Evolutionary conservation across 2,113 vertebrate species (phyloP), one percentile per base, ranked within the genome.

Genomic region (Paradisaea rubra): DNA sequence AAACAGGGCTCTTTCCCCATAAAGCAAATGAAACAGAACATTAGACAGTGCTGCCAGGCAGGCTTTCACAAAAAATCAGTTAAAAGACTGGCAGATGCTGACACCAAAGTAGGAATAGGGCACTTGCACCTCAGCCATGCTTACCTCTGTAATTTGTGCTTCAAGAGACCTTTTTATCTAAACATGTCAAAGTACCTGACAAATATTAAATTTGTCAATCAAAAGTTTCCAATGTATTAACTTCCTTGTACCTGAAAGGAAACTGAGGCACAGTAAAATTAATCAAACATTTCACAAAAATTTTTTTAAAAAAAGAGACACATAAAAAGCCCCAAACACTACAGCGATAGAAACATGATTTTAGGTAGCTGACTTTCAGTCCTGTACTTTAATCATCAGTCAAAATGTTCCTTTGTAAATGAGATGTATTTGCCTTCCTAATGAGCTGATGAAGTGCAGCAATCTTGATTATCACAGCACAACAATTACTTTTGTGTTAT

Each of bases 391-490:
- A 91, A 88, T 91, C 63, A 94, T 59, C 35, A 95, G 63, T 52
- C 64, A 73, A 64, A 88, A 86, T 47, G 15, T 86, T 94, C 52
- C 60, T 93, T 61, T 81, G 28, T 76, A 93, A 83, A 89, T 63
- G 66, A 91, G 54, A 65, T 61, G 39, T 64, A 87, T 91, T 96
- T 69, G 16, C 83, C n/a, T 93, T 89, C 81, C 76, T 90, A 91
- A 94, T 88, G 71, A 86, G 81, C 71, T 83, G 56, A 91, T 17
- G 2, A 94, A 93, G 63, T 61, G 11, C 64, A 86, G n/a, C 81
- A 93, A 90, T 94, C 69, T 39, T 91, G 79, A 83, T 95, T 94
- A 93, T 89, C 52, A 90, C 59, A 90, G 85, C 52, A 63, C 54
- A 95, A 90, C 92, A 95, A 90, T 86, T 86, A 86, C 54, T 81